Percentiles rank a stretch among this genome's conserved stretches.
Evolutionary conservation across 1,140 invertebrate genomes (phyloP).

Genomic region (Drosophila hydei): DNA sequence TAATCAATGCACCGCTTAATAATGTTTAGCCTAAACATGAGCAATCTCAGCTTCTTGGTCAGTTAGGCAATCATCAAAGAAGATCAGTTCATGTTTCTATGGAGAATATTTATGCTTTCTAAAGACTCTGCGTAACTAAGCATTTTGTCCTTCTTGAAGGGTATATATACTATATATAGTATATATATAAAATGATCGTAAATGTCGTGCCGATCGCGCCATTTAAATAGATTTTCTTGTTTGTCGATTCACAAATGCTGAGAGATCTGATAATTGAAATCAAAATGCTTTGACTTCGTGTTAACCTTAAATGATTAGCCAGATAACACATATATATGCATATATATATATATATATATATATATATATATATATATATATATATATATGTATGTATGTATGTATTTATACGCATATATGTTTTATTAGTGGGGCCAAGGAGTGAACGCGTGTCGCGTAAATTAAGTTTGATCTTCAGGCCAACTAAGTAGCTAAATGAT

Average conservation of each 20-base stretch:
- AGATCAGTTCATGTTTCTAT: not conserved
- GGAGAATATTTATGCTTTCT: too few relatives aligned
- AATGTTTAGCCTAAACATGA: too few relatives aligned
- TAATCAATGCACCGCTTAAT: too few relatives aligned
- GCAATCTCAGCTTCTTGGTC: too few relatives aligned
- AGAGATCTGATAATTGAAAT: constrained; percentile 33
- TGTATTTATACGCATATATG: not conserved
- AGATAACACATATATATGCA: not conserved
- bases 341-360: not conserved
- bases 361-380: not conserved
- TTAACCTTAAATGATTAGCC: constrained; percentile 6
- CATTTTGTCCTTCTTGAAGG: constrained; percentile 30
- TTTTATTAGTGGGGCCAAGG: not conserved
- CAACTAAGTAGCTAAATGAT: constrained; percentile 13
- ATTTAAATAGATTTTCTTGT: not conserved
- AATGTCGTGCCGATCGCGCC: not conserved
- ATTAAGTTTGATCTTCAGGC: constrained; percentile 2
- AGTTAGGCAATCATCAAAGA: too few relatives aligned
- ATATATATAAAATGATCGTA: not conserved
- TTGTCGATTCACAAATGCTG: constrained; percentile 7
- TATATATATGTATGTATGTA: not conserved
- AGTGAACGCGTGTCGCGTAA: constrained; percentile 11
- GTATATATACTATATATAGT: constrained; percentile 1
- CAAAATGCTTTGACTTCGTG: not conserved
- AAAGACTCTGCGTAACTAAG: not conserved